Conservation (phyloP, 2,888 invertebrate genomes). For the Coecobrya sp. region DNA sequence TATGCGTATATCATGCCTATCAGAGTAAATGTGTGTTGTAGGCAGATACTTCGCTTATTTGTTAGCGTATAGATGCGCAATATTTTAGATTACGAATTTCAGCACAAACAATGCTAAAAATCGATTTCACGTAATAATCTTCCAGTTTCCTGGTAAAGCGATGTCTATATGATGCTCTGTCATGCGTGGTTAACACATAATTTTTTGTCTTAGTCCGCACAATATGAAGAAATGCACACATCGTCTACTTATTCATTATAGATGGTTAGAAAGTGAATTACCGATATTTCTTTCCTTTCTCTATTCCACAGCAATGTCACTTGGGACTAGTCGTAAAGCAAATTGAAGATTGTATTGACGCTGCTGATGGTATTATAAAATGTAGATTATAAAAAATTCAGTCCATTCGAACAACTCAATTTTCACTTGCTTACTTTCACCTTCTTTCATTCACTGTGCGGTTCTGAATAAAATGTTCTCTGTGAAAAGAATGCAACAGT, state of each 20-base stretch:
- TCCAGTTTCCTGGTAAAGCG: neutral
- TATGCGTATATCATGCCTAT: too few relatives aligned
- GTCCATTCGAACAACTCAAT: neutral
- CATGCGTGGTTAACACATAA: neutral
- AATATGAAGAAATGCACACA: neutral
- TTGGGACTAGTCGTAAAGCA: neutral
- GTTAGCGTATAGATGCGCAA: neutral
- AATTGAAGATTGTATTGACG: too few relatives aligned
- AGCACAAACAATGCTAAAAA: constrained; percentile 28
- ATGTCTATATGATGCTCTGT: neutral
- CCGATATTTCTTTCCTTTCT: neutral
- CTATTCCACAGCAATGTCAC: neutral
- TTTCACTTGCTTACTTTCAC: too few relatives aligned
- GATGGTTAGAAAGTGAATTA: neutral
- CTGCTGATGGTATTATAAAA: neutral
- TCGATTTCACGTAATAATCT: constrained; percentile 25
- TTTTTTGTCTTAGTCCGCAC: neutral
- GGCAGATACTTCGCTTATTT: too few relatives aligned
- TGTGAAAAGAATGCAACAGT: neutral
- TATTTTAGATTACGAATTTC: constrained; percentile 5
- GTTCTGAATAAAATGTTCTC: neutral
- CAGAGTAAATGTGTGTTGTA: too few relatives aligned
- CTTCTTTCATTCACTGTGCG: neutral
- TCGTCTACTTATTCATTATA: neutral
- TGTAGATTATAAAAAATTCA: neutral